Base-by-base conservation (phyloP, 2,113 vertebrate genomes). In the Azemiops feae region DNA sequence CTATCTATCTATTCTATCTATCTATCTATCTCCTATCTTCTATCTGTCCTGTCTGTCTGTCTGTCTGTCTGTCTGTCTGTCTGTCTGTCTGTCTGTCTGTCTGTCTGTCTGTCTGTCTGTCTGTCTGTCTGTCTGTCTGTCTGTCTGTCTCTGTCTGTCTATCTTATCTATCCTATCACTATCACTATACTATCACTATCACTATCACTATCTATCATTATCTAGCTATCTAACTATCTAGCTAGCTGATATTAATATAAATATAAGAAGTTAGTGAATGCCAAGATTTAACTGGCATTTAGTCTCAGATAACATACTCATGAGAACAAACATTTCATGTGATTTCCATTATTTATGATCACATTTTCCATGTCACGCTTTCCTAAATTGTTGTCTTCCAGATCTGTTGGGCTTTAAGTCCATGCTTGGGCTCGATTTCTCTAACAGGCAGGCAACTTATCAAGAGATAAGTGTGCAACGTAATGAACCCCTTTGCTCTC, bases 1-100 rank as follows among this genome's bases (percentile, higher is more conserved):
- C 54, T 3, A 27, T 27, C 25, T 27, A 25, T 11, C 58, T 11
- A 3, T 27, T 27, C 58, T 3, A 3, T 30, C 1, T 27, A 1
- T 0, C 25, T 25, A 3, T 1, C 25, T 58, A 2, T 1, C 58
- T n/a, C n/a, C n/a, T n/a, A n/a, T n/a, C n/a, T n/a, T n/a, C n/a
- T n/a, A n/a, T n/a, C n/a, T n/a, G n/a, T n/a, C n/a, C n/a, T n/a
- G n/a, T n/a, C n/a, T n/a, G n/a, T n/a, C n/a, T n/a, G n/a, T n/a
- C n/a, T n/a, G n/a, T n/a, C n/a, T n/a, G n/a, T n/a, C n/a, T n/a
- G n/a, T n/a, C n/a, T n/a, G n/a, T n/a, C n/a, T n/a, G n/a, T n/a
- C n/a, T n/a, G n/a, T n/a, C n/a, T n/a, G n/a, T n/a, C n/a, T n/a
- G n/a, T n/a, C n/a, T n/a, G n/a, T n/a, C n/a, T n/a, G n/a, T n/a